A percentile compares a stretch with the other conserved stretches of the same genome.
phyloP scores from a whole-genome alignment of 2,888 invertebrate species.

The Spodoptera littoralis region DNA sequence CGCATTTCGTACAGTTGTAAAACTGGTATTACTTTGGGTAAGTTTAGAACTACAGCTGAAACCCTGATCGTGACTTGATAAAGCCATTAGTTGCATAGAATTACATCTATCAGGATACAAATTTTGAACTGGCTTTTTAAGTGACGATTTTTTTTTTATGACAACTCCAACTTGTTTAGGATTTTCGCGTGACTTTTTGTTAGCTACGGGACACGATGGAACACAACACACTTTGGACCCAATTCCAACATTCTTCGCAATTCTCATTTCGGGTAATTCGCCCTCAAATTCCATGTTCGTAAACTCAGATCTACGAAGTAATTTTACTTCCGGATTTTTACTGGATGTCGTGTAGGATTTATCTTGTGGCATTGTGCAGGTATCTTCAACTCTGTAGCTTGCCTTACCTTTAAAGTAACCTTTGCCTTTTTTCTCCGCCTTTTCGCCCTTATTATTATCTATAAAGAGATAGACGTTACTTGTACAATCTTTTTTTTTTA shows the following conservation, averaged over 20 bases:
- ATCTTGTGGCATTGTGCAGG: background rate
- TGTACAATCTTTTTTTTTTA: conserved; percentile 42
- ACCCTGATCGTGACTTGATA: conserved; percentile 24
- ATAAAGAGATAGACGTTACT: conserved; percentile 53
- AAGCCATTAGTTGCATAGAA: background rate
- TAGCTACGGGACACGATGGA: too few relatives aligned
- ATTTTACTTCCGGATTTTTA: conserved; percentile 1
- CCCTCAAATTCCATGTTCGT: conserved; percentile 16
- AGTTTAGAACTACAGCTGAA: background rate
- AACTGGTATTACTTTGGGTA: conserved; percentile 2
- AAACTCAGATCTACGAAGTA: conserved; percentile 8
- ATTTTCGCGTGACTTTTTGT: too few relatives aligned
- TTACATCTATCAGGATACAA: conserved; percentile 2
- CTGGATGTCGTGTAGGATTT: background rate
- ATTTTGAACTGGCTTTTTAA: background rate
- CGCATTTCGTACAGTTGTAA: background rate
- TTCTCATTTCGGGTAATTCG: conserved; percentile 21
- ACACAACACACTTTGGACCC: conserved; percentile 11
- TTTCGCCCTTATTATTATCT: conserved; percentile 24
- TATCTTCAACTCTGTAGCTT: background rate
- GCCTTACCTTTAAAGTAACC: background rate
- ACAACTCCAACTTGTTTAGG: too few relatives aligned
- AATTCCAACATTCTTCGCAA: conserved; percentile 29
- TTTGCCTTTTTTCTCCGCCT: conserved; percentile 14
- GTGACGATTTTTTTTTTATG: too few relatives aligned